A percentile compares a stretch with the other conserved stretches of the same genome.
Evolutionary conservation across 2,113 vertebrate genomes (phyloP).

Genomic region (Scomber colias): DNA sequence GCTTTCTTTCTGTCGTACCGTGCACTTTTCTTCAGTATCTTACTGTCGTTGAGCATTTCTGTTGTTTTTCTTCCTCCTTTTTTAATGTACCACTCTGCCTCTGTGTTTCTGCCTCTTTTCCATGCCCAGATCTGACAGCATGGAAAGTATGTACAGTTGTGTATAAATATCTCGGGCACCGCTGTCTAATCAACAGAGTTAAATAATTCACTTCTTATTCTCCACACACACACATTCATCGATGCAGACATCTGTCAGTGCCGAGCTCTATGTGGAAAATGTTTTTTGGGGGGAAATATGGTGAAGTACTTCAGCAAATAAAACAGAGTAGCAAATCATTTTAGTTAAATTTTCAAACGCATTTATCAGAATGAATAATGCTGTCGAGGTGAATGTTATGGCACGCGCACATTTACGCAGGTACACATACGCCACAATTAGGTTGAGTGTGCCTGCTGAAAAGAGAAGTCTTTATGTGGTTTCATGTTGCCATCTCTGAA

Average conservation of each 20-base stretch:
- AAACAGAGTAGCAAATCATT: conserved; percentile 58
- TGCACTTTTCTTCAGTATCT: conserved; percentile 9
- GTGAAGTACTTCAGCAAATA: conserved; percentile 50
- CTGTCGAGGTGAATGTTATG: conserved; percentile 51
- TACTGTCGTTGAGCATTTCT: conserved; percentile 1
- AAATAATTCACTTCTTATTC: conserved; percentile 37
- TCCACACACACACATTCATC: conserved; percentile 11
- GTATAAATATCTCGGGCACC: conserved; percentile 54
- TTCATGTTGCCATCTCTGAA: conserved; percentile 20
- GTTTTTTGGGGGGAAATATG: conserved; percentile 25
- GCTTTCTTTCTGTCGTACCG: background rate
- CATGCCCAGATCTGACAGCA: conserved; percentile 52
- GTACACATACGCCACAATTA: conserved; percentile 33
- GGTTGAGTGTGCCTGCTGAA: conserved; percentile 23
- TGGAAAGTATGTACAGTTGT: conserved; percentile 63
- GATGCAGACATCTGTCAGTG: conserved; percentile 59
- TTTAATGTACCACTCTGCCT: background rate
- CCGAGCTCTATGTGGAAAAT: conserved; percentile 58
- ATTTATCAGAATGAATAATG: conserved; percentile 69
- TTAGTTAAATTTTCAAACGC: conserved; percentile 61
- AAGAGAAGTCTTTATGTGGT: conserved; percentile 43
- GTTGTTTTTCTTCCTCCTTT: background rate
- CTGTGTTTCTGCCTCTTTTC: conserved; percentile 26
- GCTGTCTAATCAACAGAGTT: conserved; percentile 64
- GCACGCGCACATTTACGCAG: conserved; percentile 29